Evolutionary conservation across 2,888 invertebrate species (phyloP), one percentile per base, ranked within the genome.

Genomic region (Stratiomys singularior): DNA sequence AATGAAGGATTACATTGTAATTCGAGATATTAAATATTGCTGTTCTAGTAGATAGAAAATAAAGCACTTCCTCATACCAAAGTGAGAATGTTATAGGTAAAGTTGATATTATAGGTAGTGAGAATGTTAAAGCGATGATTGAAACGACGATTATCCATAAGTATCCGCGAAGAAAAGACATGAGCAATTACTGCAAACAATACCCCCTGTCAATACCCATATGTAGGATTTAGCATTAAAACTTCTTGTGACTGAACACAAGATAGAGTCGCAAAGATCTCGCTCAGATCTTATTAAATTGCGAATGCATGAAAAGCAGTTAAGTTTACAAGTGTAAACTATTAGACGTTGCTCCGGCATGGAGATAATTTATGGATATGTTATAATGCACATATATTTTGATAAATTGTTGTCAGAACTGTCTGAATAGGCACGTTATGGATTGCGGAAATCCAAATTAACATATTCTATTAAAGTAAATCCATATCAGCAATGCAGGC

Each of bases 381-480:
- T 52, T 52, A 52, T 15, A 52, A 52, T 52, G 52, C 15, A 52
- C 52, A 18, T 52, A 21, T 37, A 47, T 21, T 69, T 47, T 69
- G 69, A 69, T 69, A 69, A 47, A 69, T 69, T 21, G 27, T 69
- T 46, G 67, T 69, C 46, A 25, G n/a, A 46, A 2, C 15, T 25
- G n/a, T 9, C n/a, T 47, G 3, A 46, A 1, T n/a, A 21, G 27
- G 69, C 69, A 30, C 69, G 47, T 23, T 69, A 69, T 69, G 69
- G 69, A 69, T 47, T 69, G 69, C 69, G 69, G 69, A 69, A 69
- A 25, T 27, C 28, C 13, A 21, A 13, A 37, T 37, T 66, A 37
- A 18, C 30, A 37, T 66, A 66, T 66, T 37, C 37, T 18, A 44
- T 66, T 13, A 66, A 66, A 66, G 30, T 37, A 66, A 66, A 66